phyloP scores from a whole-genome alignment of 2,797 vertebrate genomes.

The Masticophis lateralis region DNA sequence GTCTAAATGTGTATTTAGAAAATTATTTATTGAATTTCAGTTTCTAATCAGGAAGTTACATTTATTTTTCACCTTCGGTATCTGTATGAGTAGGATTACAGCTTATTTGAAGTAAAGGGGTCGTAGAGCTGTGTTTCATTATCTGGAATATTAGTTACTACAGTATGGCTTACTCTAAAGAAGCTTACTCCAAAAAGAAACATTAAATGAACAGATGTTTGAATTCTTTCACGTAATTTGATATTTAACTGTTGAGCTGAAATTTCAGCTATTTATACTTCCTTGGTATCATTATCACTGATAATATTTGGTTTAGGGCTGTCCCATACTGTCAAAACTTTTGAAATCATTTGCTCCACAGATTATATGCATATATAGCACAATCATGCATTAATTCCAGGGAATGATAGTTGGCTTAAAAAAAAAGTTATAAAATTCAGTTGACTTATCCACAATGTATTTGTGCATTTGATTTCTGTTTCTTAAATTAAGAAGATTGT shows the following conservation, averaged over 20 bases:
- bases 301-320: conserved; percentile 12
- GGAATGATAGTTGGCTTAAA: not conserved
- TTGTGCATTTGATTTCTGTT: not conserved
- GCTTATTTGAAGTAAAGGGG: not conserved
- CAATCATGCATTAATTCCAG: conserved; percentile 2
- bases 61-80: not conserved
- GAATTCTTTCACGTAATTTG: not conserved
- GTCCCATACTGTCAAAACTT: not conserved
- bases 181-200: not conserved
- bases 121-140: not conserved
- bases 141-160: not conserved
- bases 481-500: not conserved
- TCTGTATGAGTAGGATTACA: not conserved
- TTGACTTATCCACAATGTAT: not conserved
- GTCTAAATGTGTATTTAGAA: not conserved
- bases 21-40: not conserved
- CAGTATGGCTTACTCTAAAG: not conserved
- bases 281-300: not conserved
- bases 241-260: not conserved
- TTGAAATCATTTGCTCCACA: conserved; percentile 1
- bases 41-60: not conserved
- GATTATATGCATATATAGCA: conserved; percentile 21
- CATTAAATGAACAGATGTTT: conserved; percentile 10
- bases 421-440: not conserved
- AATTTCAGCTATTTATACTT: conserved; percentile 1